Percentiles rank a stretch among this genome's conserved stretches.
phyloP scores from a whole-genome alignment of 1,140 invertebrate species.

The Aphelenchoides besseyi region DNA sequence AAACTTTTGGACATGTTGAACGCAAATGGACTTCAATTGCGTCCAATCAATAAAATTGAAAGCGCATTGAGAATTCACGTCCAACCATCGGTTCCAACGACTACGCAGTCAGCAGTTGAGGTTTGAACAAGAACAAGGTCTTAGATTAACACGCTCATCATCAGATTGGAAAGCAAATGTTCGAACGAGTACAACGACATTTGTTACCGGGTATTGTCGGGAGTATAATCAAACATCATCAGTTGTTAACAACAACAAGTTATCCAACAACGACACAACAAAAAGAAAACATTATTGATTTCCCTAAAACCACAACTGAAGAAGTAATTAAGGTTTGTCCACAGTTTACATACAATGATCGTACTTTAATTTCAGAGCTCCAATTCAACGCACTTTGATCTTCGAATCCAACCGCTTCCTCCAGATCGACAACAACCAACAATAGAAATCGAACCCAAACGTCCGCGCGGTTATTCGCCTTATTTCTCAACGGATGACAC shows the following conservation, averaged over 20 bases:
- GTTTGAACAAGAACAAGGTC: constrained; percentile 44
- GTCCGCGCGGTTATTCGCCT: background rate
- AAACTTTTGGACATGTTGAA: constrained; percentile 47
- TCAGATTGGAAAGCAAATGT: constrained; percentile 48
- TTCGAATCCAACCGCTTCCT: background rate
- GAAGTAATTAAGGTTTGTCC: background rate
- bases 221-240: constrained; percentile 47
- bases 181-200: constrained; percentile 53
- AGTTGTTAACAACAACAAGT: constrained; percentile 35
- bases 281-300: constrained; percentile 4
- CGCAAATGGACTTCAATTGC: constrained; percentile 53
- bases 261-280: constrained; percentile 7
- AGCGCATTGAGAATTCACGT: background rate
- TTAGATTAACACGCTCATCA: constrained; percentile 20
- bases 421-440: background rate
- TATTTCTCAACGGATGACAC: background rate
- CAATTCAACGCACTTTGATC: background rate
- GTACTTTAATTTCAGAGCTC: background rate
- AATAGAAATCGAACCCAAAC: background rate
- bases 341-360: background rate
- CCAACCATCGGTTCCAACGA: too few species aligned
- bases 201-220: constrained; percentile 51
- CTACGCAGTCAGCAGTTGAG: constrained; percentile 32
- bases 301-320: background rate
- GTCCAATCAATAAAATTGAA: constrained; percentile 43